These are phyloP conservation scores for Phalanger gymnotis DNA, from an alignment of 2,797 vertebrate species.

Conservation along the genomic window DNA sequence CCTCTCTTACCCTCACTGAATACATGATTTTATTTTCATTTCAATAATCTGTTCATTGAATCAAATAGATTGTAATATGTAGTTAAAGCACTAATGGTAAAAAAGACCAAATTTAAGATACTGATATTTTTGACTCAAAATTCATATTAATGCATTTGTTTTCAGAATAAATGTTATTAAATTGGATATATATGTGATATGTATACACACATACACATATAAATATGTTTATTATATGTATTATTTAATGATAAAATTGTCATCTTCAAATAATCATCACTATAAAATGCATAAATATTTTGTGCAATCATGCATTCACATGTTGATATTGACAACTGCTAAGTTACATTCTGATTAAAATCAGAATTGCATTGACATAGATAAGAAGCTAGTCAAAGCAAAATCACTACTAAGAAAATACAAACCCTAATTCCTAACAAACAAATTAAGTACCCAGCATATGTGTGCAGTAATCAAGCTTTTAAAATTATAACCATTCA, in stretches of 20 bases:
- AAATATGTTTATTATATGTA: constrained; percentile 47
- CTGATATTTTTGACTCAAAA: constrained; percentile 70
- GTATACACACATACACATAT: constrained; percentile 4
- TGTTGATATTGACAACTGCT: constrained; percentile 43
- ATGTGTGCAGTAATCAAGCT: not conserved
- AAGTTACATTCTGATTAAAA: constrained; percentile 65
- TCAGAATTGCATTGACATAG: constrained; percentile 57
- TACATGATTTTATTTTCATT: constrained; percentile 52
- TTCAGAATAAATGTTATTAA: constrained; percentile 60
- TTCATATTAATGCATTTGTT: constrained; percentile 26
- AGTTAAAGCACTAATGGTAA: constrained; percentile 59
- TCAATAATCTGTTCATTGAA: constrained; percentile 59
- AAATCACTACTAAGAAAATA: constrained; percentile 58
- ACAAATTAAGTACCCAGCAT: constrained; percentile 29
- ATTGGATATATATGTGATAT: not conserved
- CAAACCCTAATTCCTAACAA: constrained; percentile 59
- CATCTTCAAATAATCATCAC: not conserved
- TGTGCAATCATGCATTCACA: constrained; percentile 42
- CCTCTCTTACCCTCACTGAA: constrained; percentile 38
- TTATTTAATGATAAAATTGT: constrained; percentile 62
- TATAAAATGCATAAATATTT: constrained; percentile 33
- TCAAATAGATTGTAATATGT: constrained; percentile 8
- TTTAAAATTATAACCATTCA: constrained; percentile 28
- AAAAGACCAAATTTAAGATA: constrained; percentile 50
- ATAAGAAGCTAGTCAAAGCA: constrained; percentile 57